These are phyloP conservation scores for Bombus waltoni DNA, from an alignment of 1,140 invertebrate species.

Conservation along the genomic window DNA sequence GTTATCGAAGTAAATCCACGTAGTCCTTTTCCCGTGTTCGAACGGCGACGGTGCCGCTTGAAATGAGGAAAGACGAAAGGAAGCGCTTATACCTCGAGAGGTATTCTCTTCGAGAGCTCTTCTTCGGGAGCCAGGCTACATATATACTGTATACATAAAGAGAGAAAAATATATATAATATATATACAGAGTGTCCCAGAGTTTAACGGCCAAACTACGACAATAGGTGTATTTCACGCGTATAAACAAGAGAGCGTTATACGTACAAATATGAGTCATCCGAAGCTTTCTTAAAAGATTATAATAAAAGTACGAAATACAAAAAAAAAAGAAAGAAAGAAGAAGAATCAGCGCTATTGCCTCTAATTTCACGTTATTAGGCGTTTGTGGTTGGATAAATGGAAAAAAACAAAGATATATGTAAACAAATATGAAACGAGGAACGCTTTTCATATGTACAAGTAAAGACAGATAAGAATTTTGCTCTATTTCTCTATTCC, in stretches of 20 bases:
- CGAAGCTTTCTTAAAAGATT: too few species aligned
- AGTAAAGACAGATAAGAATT: too few species aligned
- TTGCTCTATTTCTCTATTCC: too few species aligned
- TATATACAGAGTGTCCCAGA: not conserved
- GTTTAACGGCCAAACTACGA: too few species aligned
- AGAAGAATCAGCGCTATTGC: not conserved
- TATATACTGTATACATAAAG: not conserved
- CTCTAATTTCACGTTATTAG: not conserved
- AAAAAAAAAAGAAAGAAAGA: not conserved
- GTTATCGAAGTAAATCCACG: slow-evolving; percentile 71
- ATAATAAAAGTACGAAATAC: too few species aligned
- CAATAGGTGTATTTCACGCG: too few species aligned
- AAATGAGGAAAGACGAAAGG: slow-evolving; percentile 63
- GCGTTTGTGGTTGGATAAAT: too few species aligned
- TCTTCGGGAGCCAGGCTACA: slow-evolving; percentile 29
- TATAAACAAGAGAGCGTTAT: too few species aligned
- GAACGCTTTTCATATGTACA: too few species aligned
- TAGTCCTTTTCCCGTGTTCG: slow-evolving; percentile 54
- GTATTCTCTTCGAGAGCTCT: slow-evolving; percentile 65
- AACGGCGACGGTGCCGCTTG: slow-evolving; percentile 46
- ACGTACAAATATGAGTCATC: too few species aligned
- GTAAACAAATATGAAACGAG: too few species aligned
- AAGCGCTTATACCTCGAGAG: slow-evolving; percentile 67
- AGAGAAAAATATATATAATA: slow-evolving; percentile 1
- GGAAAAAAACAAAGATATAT: too few species aligned